phyloP scores from a whole-genome alignment of 2,113 vertebrate genomes.

The Jaculus jaculus region DNA sequence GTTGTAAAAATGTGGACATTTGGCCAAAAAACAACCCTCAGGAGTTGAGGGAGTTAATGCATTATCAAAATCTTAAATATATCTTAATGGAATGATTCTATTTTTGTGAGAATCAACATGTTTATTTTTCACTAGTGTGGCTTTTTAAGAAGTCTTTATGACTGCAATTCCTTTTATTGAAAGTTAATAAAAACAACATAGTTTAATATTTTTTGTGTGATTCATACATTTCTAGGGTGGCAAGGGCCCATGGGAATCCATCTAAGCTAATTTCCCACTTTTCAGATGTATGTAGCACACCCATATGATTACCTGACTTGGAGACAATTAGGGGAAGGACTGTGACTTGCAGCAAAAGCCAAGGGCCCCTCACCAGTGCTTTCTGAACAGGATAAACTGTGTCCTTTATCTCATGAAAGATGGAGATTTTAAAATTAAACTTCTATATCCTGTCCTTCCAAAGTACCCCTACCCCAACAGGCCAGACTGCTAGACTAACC shows the following conservation, averaged over 20 bases:
- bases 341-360: not conserved
- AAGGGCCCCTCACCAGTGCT: not conserved
- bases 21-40: not conserved
- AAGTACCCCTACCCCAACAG: slow-evolving; percentile 49
- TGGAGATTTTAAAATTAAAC: not conserved
- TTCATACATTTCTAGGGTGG: slow-evolving; percentile 3
- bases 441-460: not conserved
- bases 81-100: slow-evolving; percentile 20
- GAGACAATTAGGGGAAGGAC: not conserved
- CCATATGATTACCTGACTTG: rapidly evolving
- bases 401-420: not conserved
- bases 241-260: not conserved
- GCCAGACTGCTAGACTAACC: slow-evolving; percentile 5
- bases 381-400: not conserved
- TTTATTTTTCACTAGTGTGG: slow-evolving; percentile 34
- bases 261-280: not conserved
- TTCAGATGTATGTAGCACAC: not conserved
- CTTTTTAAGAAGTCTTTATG: not conserved
- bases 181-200: slow-evolving; percentile 59
- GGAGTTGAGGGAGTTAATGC: slow-evolving; percentile 65
- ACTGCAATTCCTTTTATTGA: slow-evolving; percentile 38
- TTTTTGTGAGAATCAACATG: slow-evolving; percentile 39
- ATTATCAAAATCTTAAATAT: slow-evolving; percentile 14
- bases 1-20: slow-evolving; percentile 53
- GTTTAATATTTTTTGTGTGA: slow-evolving; percentile 23